phyloP scores from a whole-genome alignment of 1,140 invertebrate genomes.

The Teleopsis dalmanni region DNA sequence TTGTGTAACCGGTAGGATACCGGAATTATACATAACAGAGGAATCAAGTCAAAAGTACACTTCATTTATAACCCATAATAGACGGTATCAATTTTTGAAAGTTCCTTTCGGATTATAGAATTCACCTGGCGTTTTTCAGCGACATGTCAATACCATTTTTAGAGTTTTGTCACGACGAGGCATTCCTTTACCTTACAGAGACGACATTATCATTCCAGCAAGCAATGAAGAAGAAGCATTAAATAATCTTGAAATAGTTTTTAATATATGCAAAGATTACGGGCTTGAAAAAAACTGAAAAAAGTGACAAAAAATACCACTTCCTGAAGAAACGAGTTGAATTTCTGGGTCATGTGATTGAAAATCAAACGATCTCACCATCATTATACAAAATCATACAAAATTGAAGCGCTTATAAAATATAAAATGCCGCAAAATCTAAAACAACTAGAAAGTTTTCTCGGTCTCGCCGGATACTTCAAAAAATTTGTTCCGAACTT shows the following conservation, averaged over 20 bases:
- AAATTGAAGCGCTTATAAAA: not conserved
- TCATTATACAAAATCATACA: not conserved
- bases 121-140: conserved; percentile 8
- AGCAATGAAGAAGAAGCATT: conserved; percentile 4
- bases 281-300: conserved; percentile 2
- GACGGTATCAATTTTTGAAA: conserved; percentile 9
- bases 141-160: conserved; percentile 10
- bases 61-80: conserved; percentile 8
- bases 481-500: conserved; percentile 24
- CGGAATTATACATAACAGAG: too few relatives aligned
- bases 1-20: too few relatives aligned
- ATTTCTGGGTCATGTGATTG: conserved; percentile 1
- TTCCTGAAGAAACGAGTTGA: not conserved
- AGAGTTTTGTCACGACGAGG: not conserved
- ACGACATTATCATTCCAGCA: conserved; percentile 12
- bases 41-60: conserved; percentile 6
- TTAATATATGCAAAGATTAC: conserved; percentile 3
- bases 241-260: conserved; percentile 1
- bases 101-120: conserved; percentile 13
- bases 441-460: conserved; percentile 22
- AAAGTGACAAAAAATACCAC: conserved; percentile 10
- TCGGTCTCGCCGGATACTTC: conserved; percentile 25
- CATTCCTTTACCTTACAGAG: conserved; percentile 7
- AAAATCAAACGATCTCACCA: conserved; percentile 1
- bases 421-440: not conserved